Percentiles rank a stretch among this genome's conserved stretches.
phyloP scores from a whole-genome alignment of 2,888 invertebrate species.

The Aethes cnicana region DNA sequence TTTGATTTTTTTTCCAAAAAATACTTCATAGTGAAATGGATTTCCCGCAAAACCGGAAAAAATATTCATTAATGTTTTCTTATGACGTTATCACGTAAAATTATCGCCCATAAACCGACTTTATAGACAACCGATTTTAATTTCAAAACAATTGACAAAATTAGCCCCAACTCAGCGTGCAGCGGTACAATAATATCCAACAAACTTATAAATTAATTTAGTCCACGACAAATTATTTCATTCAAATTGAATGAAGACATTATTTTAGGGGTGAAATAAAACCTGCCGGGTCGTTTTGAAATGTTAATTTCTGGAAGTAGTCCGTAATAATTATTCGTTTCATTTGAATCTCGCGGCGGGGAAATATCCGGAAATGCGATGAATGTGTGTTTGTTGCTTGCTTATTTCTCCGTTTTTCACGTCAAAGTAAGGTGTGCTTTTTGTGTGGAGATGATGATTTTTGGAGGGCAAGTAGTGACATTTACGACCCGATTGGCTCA shows the following conservation, averaged over 20 bases:
- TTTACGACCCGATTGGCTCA: no score
- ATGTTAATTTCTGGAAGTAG: conserved; percentile 50
- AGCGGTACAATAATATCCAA: conserved; percentile 46
- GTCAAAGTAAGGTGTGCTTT: no score
- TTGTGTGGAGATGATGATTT: no score
- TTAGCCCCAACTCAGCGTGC: conserved; percentile 46
- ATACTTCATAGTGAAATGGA: no score
- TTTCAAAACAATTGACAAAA: conserved; percentile 47
- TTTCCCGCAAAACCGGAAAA: no score
- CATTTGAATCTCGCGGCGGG: conserved; percentile 10
- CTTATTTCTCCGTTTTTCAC: no score
- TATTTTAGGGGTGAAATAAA: conserved; percentile 51
- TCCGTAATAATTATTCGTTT: conserved; percentile 37
- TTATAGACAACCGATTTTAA: no score
- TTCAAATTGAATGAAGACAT: conserved; percentile 56
- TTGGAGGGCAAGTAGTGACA: no score
- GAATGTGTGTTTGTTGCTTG: conserved; percentile 15
- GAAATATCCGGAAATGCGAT: conserved; percentile 19
- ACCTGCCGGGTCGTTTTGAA: conserved; percentile 49
- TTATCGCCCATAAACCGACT: no score
- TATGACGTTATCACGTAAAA: no score
- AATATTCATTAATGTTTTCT: no score
- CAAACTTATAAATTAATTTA: conserved; percentile 64
- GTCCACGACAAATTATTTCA: conserved; percentile 56
- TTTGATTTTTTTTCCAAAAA: conserved; percentile 35